Percentiles rank a stretch among this genome's conserved stretches.
These are phyloP conservation scores for Megalops cyprinoides DNA, from an alignment of 2,797 vertebrate genomes.

Conservation along the genomic window DNA sequence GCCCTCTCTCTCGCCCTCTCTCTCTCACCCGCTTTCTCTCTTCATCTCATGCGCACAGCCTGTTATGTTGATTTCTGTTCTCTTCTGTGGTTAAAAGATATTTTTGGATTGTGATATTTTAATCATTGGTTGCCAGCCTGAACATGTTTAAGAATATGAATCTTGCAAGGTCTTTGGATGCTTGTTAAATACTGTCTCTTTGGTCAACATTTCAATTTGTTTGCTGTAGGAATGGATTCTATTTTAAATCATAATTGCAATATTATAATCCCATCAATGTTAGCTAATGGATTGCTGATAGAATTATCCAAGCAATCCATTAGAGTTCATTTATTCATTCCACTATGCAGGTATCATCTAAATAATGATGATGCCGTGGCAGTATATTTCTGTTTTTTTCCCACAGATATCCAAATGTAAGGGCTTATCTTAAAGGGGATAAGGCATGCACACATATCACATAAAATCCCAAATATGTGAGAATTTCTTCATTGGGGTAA, in stretches of 20 bases:
- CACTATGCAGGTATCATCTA: background rate
- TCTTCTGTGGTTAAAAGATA: background rate
- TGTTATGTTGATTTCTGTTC: background rate
- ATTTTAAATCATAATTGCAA: slow-evolving; percentile 38
- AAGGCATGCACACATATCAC: too few species aligned
- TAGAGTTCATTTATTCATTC: slow-evolving; percentile 18
- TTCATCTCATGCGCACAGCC: background rate
- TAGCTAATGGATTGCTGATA: slow-evolving; percentile 33
- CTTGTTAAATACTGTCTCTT: background rate
- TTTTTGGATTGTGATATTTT: background rate
- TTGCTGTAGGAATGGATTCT: slow-evolving; percentile 26
- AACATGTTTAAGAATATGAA: slow-evolving; percentile 12
- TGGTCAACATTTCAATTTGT: slow-evolving; percentile 33
- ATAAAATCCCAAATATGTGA: too few species aligned
- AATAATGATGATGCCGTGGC: slow-evolving; percentile 27
- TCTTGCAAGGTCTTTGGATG: background rate
- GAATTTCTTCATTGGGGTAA: too few species aligned
- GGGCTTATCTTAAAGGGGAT: too few species aligned
- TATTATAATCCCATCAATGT: slow-evolving; percentile 32
- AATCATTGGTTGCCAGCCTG: too few species aligned
- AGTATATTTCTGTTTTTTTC: too few species aligned
- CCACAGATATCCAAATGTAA: too few species aligned
- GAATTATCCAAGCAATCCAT: slow-evolving; percentile 25
- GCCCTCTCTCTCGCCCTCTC: background rate
- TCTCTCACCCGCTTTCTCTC: too few species aligned